A percentile compares a stretch with the other conserved stretches of the same genome.
Evolutionary conservation across 35 echinoderm and acorn worm genomes (phyloP).

Genomic region (Apostichopus parvimensis): DNA sequence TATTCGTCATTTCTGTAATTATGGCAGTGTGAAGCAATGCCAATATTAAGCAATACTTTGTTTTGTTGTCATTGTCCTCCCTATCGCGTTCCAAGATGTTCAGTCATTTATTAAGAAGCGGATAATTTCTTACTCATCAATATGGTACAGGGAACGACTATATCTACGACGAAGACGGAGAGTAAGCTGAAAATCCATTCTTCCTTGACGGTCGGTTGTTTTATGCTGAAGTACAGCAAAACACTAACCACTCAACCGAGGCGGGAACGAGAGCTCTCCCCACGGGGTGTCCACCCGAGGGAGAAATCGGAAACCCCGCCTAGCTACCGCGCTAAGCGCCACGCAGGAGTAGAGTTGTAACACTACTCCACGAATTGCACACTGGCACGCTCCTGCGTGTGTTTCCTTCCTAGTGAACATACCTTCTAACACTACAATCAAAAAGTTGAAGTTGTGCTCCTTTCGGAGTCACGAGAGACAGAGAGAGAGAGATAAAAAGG

Average conservation of each 20-base stretch:
- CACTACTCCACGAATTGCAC: conserved; percentile 29
- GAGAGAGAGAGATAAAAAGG: background rate
- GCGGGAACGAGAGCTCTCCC: conserved; percentile 50
- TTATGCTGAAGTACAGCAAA: conserved; percentile 35
- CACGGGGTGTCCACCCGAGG: conserved; percentile 39
- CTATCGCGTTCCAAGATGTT: background rate
- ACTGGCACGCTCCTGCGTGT: conserved; percentile 36
- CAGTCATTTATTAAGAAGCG: background rate
- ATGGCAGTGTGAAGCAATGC: background rate
- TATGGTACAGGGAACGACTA: background rate
- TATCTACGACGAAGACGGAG: background rate
- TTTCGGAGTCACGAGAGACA: conserved; percentile 28
- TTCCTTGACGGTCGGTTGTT: conserved; percentile 40
- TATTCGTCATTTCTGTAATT: background rate
- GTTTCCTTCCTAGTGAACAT: conserved; percentile 14
- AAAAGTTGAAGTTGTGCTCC: conserved; percentile 49
- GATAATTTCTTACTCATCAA: background rate
- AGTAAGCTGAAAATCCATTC: conserved; percentile 23
- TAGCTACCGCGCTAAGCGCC: conserved; percentile 47
- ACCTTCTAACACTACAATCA: conserved; percentile 21
- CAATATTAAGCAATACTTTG: conserved; percentile 11
- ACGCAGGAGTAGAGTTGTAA: conserved; percentile 34
- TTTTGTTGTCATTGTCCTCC: background rate
- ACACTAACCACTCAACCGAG: conserved; percentile 42
- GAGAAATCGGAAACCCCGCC: conserved; percentile 49